phyloP scores from a whole-genome alignment of 2,113 vertebrate species.

The Corydoras sp. region DNA sequence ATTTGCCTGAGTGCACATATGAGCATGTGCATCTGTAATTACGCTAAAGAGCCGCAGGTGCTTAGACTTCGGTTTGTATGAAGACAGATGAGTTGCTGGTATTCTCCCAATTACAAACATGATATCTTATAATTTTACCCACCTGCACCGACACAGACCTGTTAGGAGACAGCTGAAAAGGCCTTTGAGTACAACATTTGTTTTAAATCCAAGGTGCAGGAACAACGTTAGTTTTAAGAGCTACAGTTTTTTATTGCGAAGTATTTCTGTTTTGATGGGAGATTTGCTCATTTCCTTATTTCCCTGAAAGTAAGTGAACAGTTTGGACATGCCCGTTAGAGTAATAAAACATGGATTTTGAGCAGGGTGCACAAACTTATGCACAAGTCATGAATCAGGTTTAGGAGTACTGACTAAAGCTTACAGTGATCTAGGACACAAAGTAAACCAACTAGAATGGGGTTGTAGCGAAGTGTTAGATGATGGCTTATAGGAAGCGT shows the following conservation, averaged over 20 bases:
- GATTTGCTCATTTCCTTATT: no score
- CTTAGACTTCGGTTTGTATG: conserved; percentile 66
- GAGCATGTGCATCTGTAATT: conserved; percentile 26
- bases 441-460: no score
- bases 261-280: not conserved
- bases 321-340: no score
- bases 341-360: no score
- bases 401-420: no score
- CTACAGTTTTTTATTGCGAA: not conserved
- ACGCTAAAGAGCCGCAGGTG: conserved; percentile 61
- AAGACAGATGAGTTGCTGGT: conserved; percentile 67
- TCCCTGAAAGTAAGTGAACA: no score
- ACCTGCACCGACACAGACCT: conserved; percentile 64
- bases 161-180: conserved; percentile 43
- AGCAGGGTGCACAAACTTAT: no score
- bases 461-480: no score
- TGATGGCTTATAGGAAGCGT: no score
- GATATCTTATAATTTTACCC: conserved; percentile 65
- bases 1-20: not conserved
- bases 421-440: no score
- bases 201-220: not conserved
- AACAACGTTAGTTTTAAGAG: not conserved
- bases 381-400: no score
- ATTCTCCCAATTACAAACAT: conserved; percentile 70
- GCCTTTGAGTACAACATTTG: not conserved